Base-by-base conservation (phyloP, 2,888 invertebrate genomes). In the Liopterus haemorrhoidalis region DNA sequence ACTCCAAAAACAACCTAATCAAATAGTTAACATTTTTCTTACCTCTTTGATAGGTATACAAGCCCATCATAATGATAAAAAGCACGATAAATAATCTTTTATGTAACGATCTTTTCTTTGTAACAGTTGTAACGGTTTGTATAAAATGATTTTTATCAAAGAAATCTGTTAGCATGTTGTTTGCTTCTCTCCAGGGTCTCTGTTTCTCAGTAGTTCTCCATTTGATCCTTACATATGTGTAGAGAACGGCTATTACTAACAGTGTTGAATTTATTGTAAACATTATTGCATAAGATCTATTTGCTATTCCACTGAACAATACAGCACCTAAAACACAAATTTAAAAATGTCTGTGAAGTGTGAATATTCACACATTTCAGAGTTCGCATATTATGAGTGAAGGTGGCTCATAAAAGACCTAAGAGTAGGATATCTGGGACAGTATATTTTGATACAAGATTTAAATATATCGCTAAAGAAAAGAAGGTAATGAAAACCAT, bases 21-120 rank as follows among this genome's bases (percentile, higher is more conserved):
- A 38, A 3, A 15, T 8, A 4, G 39, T 11, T 21, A 8, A 38
- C 8, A n/a, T 35, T n/a, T 14, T 12, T 39, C 49, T 52, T 53
- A 75, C 76, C 76, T 60, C 88, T 74, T 64, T 88, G 87, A 61
- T 87, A 88, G 36, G 86, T 85, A 57, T 88, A 89, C 37, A 86
- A 70, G 1, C 78, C 79, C 85, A 88, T 86, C 12, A 82, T 76
- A 6, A 81, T 57, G 8, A 89, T 72, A n/a, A 88, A 64, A 24
- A 86, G 69, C 66, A 81, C 74, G 2, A 89, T 64, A 52, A 79
- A 82, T 21, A 74, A 59, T 50, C 85, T 73, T 6, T 77, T 68
- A 48, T 76, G 72, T 4, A 74, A 70, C 0, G 68, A 58, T 8
- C 89, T 71, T 32, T 66, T 71, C 57, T 77, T 83, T 0, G 73